Conservation (phyloP, 2,113 vertebrate species). For the Hippotragus niger region DNA sequence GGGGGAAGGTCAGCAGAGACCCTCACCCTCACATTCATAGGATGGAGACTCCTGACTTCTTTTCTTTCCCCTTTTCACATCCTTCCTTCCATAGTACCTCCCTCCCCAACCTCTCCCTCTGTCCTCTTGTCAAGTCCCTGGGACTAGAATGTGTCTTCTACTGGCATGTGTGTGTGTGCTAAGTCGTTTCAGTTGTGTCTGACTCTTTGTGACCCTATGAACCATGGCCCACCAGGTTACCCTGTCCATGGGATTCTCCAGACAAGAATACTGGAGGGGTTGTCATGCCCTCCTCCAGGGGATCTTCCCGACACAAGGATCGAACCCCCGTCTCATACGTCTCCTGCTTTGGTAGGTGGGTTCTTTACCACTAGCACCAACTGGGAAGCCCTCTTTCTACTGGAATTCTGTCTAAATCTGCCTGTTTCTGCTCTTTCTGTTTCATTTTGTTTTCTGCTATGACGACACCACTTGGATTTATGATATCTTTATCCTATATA, state of each 20-base stretch:
- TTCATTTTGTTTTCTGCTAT: neutral
- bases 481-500: neutral
- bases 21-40: neutral
- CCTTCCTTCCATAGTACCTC: neutral
- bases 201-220: neutral
- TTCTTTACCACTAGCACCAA: neutral
- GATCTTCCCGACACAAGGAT: neutral
- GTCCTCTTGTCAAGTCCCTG: neutral
- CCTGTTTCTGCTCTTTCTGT: neutral
- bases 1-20: neutral
- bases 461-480: neutral
- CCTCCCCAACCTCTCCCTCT: neutral
- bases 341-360: neutral
- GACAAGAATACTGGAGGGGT: neutral
- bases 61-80: neutral
- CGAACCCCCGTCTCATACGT: accelerated
- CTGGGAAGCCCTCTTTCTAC: neutral
- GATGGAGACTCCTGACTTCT: neutral
- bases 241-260: neutral
- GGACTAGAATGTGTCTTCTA: neutral
- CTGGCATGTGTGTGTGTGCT: neutral
- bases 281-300: neutral
- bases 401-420: neutral
- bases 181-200: neutral
- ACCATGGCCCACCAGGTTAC: neutral